A percentile compares a stretch with the other conserved stretches of the same genome.
phyloP scores from a whole-genome alignment of 2,113 vertebrate genomes.

The Phylloscopus whistleri region DNA sequence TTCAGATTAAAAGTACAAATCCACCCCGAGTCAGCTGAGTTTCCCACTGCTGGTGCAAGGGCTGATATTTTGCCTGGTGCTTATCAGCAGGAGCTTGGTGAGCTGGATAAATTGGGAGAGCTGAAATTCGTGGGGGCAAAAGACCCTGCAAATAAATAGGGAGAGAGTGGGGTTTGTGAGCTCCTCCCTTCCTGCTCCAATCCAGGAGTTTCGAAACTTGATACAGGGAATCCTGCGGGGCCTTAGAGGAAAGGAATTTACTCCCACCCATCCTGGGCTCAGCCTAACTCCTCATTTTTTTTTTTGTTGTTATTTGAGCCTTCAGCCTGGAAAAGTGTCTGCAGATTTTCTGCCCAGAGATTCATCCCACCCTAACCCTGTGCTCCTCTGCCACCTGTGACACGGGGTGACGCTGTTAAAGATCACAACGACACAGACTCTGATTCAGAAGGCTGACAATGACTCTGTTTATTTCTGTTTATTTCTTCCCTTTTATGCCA shows the following conservation, averaged over 20 bases:
- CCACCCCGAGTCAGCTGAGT: neutral
- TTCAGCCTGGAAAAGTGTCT: neutral
- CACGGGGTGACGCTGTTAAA: neutral
- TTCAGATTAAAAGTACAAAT: neutral
- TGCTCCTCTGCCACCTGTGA: neutral
- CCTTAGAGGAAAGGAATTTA: slow-evolving; percentile 51
- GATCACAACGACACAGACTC: no score
- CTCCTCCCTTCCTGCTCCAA: slow-evolving; percentile 37
- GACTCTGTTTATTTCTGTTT: no score
- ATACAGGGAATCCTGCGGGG: slow-evolving; percentile 33
- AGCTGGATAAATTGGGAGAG: neutral
- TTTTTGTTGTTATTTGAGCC: slow-evolving; percentile 37
- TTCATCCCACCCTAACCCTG: neutral
- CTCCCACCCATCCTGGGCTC: slow-evolving; percentile 60
- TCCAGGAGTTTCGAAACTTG: slow-evolving; percentile 38
- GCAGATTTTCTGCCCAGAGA: slow-evolving; percentile 19
- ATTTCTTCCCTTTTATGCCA: no score
- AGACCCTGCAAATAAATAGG: neutral
- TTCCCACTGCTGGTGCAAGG: neutral
- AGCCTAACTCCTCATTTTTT: slow-evolving; percentile 14
- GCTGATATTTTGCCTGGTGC: neutral
- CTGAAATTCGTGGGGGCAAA: neutral
- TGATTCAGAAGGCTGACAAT: no score
- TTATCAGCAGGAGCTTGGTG: neutral
- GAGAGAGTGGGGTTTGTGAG: neutral